A percentile compares a stretch with the other conserved stretches of the same genome.
phyloP scores from a whole-genome alignment of 1,140 invertebrate species.

The Drosophila cardini region DNA sequence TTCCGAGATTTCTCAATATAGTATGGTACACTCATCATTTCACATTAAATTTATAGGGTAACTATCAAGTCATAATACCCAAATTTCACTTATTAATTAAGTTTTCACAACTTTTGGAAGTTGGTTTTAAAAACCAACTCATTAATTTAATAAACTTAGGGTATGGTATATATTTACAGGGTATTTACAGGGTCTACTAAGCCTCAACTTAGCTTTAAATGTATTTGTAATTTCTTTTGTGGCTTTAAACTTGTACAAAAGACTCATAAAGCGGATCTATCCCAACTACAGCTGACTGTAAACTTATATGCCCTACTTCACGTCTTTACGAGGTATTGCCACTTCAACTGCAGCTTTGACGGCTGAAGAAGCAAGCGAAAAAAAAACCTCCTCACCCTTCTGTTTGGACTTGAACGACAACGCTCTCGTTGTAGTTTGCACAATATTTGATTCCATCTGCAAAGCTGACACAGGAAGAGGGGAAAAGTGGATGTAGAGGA shows the following conservation, averaged over 20 bases:
- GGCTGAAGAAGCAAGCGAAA: conserved; percentile 47
- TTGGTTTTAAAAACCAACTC: too few species aligned
- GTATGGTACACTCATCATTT: neutral
- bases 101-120: too few species aligned
- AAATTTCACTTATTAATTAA: neutral
- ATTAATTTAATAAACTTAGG: too few species aligned
- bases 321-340: conserved; percentile 5
- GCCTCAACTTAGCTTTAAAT: too few species aligned
- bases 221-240: too few species aligned
- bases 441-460: conserved; percentile 82
- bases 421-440: conserved; percentile 77
- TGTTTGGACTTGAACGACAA: conserved; percentile 72
- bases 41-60: neutral
- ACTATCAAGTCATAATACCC: neutral
- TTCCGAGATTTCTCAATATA: too few species aligned
- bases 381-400: conserved; percentile 33
- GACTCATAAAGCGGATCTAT: neutral
- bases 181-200: too few species aligned
- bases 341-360: conserved; percentile 45
- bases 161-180: too few species aligned
- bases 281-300: neutral
- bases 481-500: neutral
- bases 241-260: too few species aligned
- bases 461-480: conserved; percentile 35
- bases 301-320: neutral